A percentile compares a stretch with the other conserved stretches of the same genome.
Evolutionary conservation across 1,140 invertebrate genomes (phyloP).

Genomic region (Lanistes nyassanus): DNA sequence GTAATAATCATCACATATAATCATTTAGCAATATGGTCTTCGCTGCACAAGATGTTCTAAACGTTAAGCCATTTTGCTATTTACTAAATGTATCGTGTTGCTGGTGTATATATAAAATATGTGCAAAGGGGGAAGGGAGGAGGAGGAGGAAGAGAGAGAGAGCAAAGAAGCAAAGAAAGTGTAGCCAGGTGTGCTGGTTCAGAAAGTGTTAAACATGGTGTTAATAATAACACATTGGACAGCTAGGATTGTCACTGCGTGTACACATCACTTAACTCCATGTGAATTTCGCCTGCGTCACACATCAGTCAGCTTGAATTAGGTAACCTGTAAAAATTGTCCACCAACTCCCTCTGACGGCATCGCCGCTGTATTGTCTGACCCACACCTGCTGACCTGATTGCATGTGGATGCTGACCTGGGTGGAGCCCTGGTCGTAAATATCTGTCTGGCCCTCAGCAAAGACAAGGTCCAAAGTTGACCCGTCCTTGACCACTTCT

Average conservation of each 20-base stretch:
- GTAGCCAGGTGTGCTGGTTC: neutral
- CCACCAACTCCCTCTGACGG: slow-evolving; percentile 4
- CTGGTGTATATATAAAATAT: no score
- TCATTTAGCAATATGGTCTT: no score
- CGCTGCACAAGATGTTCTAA: no score
- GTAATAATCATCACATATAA: no score
- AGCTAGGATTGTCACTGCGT: neutral
- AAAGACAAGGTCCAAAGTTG: neutral
- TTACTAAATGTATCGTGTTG: no score
- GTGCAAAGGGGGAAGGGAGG: no score
- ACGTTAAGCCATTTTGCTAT: no score
- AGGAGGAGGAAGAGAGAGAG: no score
- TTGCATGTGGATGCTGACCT: neutral
- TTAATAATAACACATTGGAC: neutral
- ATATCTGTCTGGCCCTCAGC: neutral
- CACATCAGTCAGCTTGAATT: slow-evolving; percentile 4
- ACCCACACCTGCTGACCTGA: slow-evolving; percentile 21
- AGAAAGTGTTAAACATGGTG: neutral
- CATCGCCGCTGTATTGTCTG: neutral
- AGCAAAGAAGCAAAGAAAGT: no score
- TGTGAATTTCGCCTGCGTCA: neutral
- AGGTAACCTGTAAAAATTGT: slow-evolving; percentile 19
- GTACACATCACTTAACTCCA: neutral
- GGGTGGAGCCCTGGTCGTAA: neutral
- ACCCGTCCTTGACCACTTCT: neutral